Evolutionary conservation across 2,888 invertebrate species (phyloP).

Genomic region (Cryptosula pallasiana): DNA sequence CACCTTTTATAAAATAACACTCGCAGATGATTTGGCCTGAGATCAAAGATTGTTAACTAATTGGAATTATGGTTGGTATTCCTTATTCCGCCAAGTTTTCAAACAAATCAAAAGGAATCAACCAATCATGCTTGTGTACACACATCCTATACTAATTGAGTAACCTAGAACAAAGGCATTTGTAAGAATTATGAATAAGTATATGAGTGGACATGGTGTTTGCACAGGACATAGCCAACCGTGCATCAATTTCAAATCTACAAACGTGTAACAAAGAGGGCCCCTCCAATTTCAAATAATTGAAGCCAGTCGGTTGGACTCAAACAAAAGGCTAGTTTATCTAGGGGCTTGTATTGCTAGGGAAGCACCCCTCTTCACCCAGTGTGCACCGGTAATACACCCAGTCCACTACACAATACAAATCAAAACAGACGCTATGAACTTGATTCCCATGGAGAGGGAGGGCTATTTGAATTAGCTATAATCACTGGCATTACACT

Average conservation of each 20-base stretch:
- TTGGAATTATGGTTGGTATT: too few relatives aligned
- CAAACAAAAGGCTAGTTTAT: slow-evolving; percentile 18
- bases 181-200: not conserved
- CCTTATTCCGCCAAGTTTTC: too few relatives aligned
- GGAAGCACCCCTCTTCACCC: not conserved
- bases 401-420: not conserved
- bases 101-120: not conserved
- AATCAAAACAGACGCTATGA: slow-evolving; percentile 21
- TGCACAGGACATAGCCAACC: not conserved
- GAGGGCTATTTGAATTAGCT: slow-evolving; percentile 17
- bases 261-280: not conserved
- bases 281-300: slow-evolving; percentile 23
- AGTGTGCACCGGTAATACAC: not conserved
- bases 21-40: too few relatives aligned
- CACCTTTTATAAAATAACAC: too few relatives aligned
- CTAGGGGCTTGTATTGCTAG: slow-evolving; percentile 17
- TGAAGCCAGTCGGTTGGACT: slow-evolving; percentile 20
- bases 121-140: not conserved
- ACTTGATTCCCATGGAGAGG: not conserved
- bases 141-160: not conserved
- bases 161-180: not conserved
- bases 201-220: not conserved
- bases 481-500: slow-evolving; percentile 12
- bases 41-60: too few relatives aligned
- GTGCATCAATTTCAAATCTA: slow-evolving; percentile 20